Evolutionary conservation across 2,113 vertebrate genomes (phyloP).

Genomic region (Osmerus eperlanus): DNA sequence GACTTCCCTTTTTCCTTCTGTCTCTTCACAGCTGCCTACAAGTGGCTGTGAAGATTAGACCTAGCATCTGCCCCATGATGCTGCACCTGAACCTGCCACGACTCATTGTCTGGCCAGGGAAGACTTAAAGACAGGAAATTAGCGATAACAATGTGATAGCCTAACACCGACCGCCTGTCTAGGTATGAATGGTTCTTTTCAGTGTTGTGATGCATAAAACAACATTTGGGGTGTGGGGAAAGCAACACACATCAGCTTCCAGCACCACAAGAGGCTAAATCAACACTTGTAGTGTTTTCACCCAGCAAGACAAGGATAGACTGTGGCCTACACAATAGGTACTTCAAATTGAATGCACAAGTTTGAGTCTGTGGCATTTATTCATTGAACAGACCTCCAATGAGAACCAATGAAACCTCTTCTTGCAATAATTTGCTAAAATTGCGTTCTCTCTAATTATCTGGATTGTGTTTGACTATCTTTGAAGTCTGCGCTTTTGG

Average conservation of each 20-base stretch:
- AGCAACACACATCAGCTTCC: conserved; percentile 11
- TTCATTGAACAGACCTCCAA: conserved; percentile 18
- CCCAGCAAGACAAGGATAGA: too few species aligned
- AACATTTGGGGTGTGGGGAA: not conserved
- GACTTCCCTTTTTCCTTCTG: conserved; percentile 8
- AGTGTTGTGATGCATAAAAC: too few species aligned
- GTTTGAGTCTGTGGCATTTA: conserved; percentile 15
- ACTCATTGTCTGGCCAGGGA: conserved; percentile 34
- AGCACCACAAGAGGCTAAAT: not conserved
- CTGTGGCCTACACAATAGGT: not conserved
- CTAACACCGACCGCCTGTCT: too few species aligned
- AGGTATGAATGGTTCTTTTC: too few species aligned
- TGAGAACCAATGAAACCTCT: conserved; percentile 15
- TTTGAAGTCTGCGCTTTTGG: conserved; percentile 26
- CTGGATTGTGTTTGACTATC: conserved; percentile 18
- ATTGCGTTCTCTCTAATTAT: conserved; percentile 30
- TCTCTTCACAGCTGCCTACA: not conserved
- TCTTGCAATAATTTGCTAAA: conserved; percentile 29
- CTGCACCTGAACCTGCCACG: conserved; percentile 41
- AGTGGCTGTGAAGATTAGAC: conserved; percentile 7
- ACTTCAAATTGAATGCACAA: conserved; percentile 34
- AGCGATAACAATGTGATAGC: not conserved
- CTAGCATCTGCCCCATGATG: conserved; percentile 47
- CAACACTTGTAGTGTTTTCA: too few species aligned
- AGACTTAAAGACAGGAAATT: conserved; percentile 24